A percentile compares a stretch with the other conserved stretches of the same genome.
Conservation (phyloP, 2,113 vertebrate species). For the Tamias sibiricus region DNA sequence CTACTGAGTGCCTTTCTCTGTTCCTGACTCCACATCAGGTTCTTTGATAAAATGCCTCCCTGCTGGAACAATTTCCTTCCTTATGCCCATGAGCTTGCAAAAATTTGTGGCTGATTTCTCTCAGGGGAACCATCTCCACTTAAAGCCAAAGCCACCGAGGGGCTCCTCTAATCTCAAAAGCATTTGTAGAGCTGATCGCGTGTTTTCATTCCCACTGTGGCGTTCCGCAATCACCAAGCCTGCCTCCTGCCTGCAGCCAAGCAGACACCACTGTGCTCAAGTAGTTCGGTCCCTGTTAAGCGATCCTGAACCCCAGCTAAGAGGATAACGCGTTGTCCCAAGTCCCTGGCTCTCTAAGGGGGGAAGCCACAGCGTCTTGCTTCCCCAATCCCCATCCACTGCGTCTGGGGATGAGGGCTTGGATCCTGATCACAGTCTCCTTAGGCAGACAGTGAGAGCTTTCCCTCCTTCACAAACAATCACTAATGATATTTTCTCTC, state of each 20-base stretch:
- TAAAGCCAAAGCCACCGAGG: constrained; percentile 60
- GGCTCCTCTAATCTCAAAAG: constrained; percentile 69
- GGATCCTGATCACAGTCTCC: neutral
- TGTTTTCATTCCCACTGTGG: neutral
- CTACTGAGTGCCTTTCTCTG: neutral
- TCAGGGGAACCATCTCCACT: constrained; percentile 64
- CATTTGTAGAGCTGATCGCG: constrained; percentile 25
- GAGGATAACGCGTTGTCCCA: neutral
- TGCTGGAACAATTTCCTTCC: constrained; percentile 28
- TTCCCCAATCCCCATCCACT: neutral
- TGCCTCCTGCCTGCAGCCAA: neutral
- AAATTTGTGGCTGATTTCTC: constrained; percentile 62
- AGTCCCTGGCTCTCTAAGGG: neutral
- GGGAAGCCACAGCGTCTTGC: accelerated
- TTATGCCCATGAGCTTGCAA: neutral
- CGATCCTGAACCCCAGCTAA: neutral
- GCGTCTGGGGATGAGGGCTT: neutral
- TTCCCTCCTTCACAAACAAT: constrained; percentile 57
- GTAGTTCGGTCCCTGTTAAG: neutral
- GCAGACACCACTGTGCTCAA: neutral
- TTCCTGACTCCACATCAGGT: neutral
- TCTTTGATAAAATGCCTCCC: constrained; percentile 24
- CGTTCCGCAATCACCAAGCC: neutral
- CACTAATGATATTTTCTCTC: constrained; percentile 63
- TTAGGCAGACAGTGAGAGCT: accelerated